These are phyloP conservation scores for Thysanoteuthis rhombus DNA, from an alignment of 2,888 invertebrate species.

Conservation along the genomic window DNA sequence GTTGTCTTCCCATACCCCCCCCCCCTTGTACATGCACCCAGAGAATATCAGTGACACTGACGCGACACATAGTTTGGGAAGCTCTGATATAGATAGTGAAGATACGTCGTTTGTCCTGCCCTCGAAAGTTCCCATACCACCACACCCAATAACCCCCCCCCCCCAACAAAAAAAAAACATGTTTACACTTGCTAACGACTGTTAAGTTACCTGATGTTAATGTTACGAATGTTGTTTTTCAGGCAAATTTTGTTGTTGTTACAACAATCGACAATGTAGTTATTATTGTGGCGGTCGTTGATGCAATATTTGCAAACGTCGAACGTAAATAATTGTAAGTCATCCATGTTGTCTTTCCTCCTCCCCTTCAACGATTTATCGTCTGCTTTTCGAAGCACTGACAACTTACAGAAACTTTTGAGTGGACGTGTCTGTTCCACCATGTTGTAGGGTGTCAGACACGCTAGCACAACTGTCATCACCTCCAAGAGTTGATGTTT, in stretches of 20 bases:
- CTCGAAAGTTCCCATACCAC: no score
- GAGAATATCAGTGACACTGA: no score
- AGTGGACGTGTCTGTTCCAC: not conserved
- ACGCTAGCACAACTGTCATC: constrained; percentile 12
- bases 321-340: not conserved
- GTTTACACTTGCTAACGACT: not conserved
- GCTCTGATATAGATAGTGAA: no score
- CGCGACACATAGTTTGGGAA: no score
- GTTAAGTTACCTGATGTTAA: not conserved
- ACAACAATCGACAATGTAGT: not conserved
- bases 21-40: no score
- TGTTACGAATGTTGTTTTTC: not conserved
- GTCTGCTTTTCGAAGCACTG: not conserved
- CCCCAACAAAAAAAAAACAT: not conserved
- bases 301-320: not conserved
- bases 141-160: not conserved
- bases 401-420: not conserved
- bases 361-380: not conserved
- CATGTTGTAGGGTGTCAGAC: not conserved
- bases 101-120: no score
- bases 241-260: not conserved
- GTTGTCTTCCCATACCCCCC: no score
- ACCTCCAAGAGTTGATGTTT: not conserved
- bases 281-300: not conserved
- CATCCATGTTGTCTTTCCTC: not conserved